Base-by-base conservation (phyloP, 2,888 invertebrate genomes). In the Sarcophaga caerulescens region DNA sequence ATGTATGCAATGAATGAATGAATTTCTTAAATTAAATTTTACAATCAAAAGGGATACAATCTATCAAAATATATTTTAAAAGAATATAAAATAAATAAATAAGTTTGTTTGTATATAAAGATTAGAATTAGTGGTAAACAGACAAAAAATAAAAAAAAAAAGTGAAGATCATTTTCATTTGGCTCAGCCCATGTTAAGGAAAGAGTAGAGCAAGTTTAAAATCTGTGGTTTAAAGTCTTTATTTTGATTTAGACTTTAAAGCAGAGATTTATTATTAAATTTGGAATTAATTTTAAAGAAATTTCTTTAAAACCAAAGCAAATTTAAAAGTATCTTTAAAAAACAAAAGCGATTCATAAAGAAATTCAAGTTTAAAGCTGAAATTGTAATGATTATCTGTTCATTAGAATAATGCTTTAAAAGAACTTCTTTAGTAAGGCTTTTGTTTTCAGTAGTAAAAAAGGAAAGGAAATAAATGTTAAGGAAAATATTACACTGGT, bases 401-500 rank as follows among this genome's bases (percentile, higher is more conserved):
- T 35, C 35, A 35, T 35, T 35, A 35, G 8, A 35, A 35, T 35
- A 35, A 35, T 35, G 35, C 35, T 35, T 35, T 35, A 8, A 35
- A 10, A 0, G 35, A 35, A 35, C 52, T 52, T 52, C 52, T 52
- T 52, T 5, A 14, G 12, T 14, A 52, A 52, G 14, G 12, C 17
- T 17, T 52, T 47, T 47, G 47, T n/a, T n/a, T n/a, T n/a, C n/a
- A n/a, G n/a, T n/a, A n/a, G n/a, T n/a, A n/a, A n/a, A n/a, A 14
- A 52, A 52, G 52, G 52, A 52, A 52, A 52, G 8, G 1, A 35
- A 35, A 35, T 35, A 35, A 44, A 17, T 19, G 19, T 68, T 70
- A 81, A 76, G 70, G 76, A 76, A 25, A 65, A 44, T 69, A 75
- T 68, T 75, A 74, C 73, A 84, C 83, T 83, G 83, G 83, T 63